These are phyloP conservation scores for Oreonectes daqikongensis DNA, from an alignment of 2,797 vertebrate genomes.

Conservation along the genomic window DNA sequence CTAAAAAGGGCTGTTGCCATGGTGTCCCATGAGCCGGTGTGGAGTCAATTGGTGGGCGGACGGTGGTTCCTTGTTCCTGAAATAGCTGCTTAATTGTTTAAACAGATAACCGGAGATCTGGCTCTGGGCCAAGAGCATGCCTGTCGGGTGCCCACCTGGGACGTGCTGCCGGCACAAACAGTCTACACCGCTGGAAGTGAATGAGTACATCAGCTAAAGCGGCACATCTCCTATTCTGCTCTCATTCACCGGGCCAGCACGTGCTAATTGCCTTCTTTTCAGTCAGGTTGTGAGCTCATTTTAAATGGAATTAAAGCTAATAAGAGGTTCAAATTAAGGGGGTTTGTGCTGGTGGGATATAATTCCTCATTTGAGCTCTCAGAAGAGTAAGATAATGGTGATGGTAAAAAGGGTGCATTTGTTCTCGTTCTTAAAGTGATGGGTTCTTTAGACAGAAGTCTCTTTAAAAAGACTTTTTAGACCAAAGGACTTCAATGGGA, in stretches of 20 bases:
- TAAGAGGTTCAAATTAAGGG: conserved; percentile 70
- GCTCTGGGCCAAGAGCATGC: conserved; percentile 75
- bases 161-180: conserved; percentile 78
- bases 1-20: conserved; percentile 81
- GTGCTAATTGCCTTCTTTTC: conserved; percentile 84
- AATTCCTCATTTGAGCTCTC: conserved; percentile 51
- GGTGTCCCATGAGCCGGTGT: conserved; percentile 66
- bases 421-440: not conserved
- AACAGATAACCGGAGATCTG: conserved; percentile 82
- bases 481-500: not conserved
- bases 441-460: not conserved
- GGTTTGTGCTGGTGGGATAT: conserved; percentile 46
- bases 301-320: conserved; percentile 81
- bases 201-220: conserved; percentile 77
- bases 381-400: conserved; percentile 36
- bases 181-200: conserved; percentile 73
- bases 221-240: conserved; percentile 80
- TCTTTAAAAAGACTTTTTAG: not conserved
- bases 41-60: conserved; percentile 59
- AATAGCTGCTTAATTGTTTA: conserved; percentile 83
- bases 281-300: conserved; percentile 82
- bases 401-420: conserved; percentile 14
- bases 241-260: conserved; percentile 81
- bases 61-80: conserved; percentile 75
- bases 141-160: conserved; percentile 73